A percentile compares a stretch with the other conserved stretches of the same genome.
These are phyloP conservation scores for Chionomys nivalis DNA, from an alignment of 2,113 vertebrate species.

Conservation along the genomic window DNA sequence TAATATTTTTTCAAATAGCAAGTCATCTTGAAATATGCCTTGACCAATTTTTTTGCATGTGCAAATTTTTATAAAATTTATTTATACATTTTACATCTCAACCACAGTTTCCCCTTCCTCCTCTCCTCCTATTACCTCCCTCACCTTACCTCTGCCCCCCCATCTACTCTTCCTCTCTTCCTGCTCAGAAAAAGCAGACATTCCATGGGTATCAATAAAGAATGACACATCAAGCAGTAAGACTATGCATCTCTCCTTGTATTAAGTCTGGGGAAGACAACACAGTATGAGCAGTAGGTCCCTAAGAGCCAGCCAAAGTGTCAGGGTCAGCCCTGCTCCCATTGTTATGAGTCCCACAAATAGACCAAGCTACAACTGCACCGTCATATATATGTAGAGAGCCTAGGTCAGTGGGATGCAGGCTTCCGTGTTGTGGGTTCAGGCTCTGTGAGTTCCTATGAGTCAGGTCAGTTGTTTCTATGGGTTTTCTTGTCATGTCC, in stretches of 20 bases:
- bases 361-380: neutral
- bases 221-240: neutral
- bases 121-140: neutral
- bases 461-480: neutral
- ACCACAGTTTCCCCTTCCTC: neutral
- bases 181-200: neutral
- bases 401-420: neutral
- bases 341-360: neutral
- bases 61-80: neutral
- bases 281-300: neutral
- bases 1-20: conserved; percentile 31
- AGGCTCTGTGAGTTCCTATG: neutral
- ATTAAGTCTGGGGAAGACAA: neutral
- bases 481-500: neutral
- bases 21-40: conserved; percentile 41
- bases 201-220: neutral
- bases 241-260: neutral
- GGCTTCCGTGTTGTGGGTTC: neutral
- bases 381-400: neutral
- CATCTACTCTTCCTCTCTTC: neutral
- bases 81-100: neutral
- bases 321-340: neutral
- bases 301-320: neutral
- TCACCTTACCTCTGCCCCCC: neutral
- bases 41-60: neutral